Evolutionary conservation across 2,797 vertebrate genomes (phyloP), one percentile per base, ranked within the genome.

Genomic region (Meda fulgida): DNA sequence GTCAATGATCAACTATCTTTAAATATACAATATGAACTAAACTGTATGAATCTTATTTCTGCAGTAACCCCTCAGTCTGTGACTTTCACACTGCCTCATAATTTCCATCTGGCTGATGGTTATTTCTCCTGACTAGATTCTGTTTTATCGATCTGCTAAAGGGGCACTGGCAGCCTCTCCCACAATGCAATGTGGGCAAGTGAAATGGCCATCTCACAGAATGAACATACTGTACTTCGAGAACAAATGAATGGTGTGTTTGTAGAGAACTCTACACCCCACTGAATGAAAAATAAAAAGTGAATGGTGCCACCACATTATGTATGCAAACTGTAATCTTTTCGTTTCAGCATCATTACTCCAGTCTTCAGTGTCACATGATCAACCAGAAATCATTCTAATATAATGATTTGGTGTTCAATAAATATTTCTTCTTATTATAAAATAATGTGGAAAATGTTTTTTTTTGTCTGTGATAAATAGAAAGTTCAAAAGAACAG

Each of bases 61-160:
- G 40, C 65, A 63, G 65, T 43, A 48, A 81, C 58, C 23, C 48
- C 43, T 69, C 9, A 26, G 23, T 40, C 34, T 76, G 23, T 40
- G 58, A 73, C 75, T 84, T 84, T 76, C 58, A 81, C 26, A 19
- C 46, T 53, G 23, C 72, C 60, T 85, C 53, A 73, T 53, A 53
- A 58, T 86, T 84, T 46, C 14, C 51, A 77, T 77, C 80, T 80
- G 34, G 66, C 71, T 84, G 72, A 72, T 38, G 65, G 48, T 84
- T 51, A 81, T 82, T 87, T 72, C 78, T 80, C 69, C 76, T 63
- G 80, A 85, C 67, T 84, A 63, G 51, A 87, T 84, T 87, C 60
- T 34, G 10, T 16, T 46, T 78, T 81, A 89, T 88, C 38, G 89
- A 88, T 87, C 76, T 26, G 46, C 77, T 81, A 84, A 88, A 85